Conservation (phyloP, 2,888 invertebrate species). For the Oscheius onirici region DNA sequence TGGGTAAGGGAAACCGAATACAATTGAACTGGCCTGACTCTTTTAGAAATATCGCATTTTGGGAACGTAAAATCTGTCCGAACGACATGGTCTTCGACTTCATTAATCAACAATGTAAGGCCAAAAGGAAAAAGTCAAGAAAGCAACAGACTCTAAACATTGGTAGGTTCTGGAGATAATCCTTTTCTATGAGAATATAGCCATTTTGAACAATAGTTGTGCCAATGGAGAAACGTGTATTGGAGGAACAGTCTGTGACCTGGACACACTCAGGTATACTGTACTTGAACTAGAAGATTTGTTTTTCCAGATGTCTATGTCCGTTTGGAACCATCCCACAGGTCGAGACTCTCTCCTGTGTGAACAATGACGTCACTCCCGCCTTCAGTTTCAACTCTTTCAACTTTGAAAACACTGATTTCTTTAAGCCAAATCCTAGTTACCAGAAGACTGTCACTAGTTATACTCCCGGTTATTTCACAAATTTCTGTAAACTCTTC, state of each 20-base stretch:
- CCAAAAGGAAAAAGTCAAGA: constrained; percentile 50
- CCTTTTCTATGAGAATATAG: constrained; percentile 36
- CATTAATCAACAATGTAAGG: constrained; percentile 65
- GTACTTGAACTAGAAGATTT: constrained; percentile 66
- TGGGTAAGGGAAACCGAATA: constrained; percentile 59
- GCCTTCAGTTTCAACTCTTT: constrained; percentile 18
- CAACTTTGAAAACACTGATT: constrained; percentile 30
- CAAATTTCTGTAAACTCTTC: neutral
- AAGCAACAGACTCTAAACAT: constrained; percentile 62
- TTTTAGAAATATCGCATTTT: constrained; percentile 62
- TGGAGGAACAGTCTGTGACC: constrained; percentile 70
- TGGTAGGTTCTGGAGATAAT: constrained; percentile 39
- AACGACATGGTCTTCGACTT: constrained; percentile 69
- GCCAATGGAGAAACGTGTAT: constrained; percentile 69
- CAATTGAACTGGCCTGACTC: neutral
- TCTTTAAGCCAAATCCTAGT: constrained; percentile 48
- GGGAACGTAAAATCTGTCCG: constrained; percentile 67
- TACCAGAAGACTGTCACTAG: constrained; percentile 22
- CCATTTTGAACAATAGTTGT: constrained; percentile 69
- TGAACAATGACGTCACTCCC: constrained; percentile 36
- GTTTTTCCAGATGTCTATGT: constrained; percentile 61
- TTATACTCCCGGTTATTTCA: neutral
- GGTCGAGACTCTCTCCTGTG: constrained; percentile 66
- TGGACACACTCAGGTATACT: constrained; percentile 59
- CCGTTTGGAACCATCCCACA: constrained; percentile 68